These are phyloP conservation scores for Centropus unirufus DNA, from an alignment of 2,113 vertebrate species.

Conservation along the genomic window DNA sequence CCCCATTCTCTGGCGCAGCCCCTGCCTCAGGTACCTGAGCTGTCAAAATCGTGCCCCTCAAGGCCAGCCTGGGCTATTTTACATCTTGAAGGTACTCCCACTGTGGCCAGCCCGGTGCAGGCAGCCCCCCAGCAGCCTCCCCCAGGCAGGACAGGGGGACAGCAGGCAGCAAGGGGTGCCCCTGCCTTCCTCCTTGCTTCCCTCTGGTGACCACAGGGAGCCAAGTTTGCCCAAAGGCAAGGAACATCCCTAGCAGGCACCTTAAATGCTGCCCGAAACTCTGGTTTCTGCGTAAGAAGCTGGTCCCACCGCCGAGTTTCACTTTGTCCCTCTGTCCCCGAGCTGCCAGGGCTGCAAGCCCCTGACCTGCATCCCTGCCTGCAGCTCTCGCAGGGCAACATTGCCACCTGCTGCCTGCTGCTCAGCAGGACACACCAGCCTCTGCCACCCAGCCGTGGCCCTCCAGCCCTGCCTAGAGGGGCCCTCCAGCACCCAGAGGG, in stretches of 20 bases:
- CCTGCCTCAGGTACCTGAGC: not conserved
- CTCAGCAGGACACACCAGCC: not conserved
- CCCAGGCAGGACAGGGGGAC: not conserved
- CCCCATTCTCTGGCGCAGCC: rapidly evolving
- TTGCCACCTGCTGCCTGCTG: constrained; percentile 62
- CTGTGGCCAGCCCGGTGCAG: not conserved
- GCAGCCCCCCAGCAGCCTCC: not conserved
- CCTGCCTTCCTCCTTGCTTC: not conserved
- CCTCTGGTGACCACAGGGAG: not conserved
- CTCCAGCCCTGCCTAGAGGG: not conserved
- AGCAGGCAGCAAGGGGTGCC: not conserved
- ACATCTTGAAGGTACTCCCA: not conserved
- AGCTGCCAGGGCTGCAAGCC: not conserved
- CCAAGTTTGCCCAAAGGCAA: rapidly evolving
- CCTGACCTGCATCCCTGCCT: not conserved
- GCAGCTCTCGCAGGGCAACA: not conserved
- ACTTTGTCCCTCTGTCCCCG: not conserved
- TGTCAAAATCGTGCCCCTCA: not conserved
- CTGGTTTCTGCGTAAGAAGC: not conserved
- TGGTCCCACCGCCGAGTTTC: not conserved
- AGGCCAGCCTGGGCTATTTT: not conserved
- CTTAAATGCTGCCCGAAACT: rapidly evolving
- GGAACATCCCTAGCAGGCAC: not conserved
- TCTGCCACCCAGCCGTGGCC: not conserved
- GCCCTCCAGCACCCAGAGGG: not conserved